Percentiles rank a stretch among this genome's conserved stretches.
Conservation (phyloP, 2,797 vertebrate species). For the Lagodon rhomboides region DNA sequence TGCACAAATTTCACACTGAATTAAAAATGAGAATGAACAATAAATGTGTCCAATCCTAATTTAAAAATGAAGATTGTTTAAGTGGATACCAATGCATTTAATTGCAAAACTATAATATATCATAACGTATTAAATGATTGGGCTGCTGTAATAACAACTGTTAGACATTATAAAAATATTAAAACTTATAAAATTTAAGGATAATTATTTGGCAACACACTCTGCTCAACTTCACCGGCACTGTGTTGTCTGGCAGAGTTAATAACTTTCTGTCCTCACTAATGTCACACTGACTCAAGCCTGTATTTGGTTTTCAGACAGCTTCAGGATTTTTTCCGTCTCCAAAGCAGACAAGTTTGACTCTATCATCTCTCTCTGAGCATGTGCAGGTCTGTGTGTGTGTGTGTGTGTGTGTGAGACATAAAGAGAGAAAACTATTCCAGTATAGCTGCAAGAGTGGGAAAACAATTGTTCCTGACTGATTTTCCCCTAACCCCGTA, state of each 20-base stretch:
- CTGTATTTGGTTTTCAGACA: constrained; percentile 25
- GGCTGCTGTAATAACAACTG: not conserved
- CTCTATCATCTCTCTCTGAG: constrained; percentile 56
- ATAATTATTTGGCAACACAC: constrained; percentile 8
- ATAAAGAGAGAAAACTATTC: constrained; percentile 74
- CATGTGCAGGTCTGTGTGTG: constrained; percentile 16
- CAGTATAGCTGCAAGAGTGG: constrained; percentile 83
- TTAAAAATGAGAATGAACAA: constrained; percentile 2
- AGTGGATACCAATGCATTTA: not conserved
- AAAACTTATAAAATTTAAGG: constrained; percentile 1
- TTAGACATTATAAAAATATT: not conserved
- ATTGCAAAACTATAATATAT: not conserved
- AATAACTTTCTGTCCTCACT: constrained; percentile 30
- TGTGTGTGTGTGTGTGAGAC: constrained; percentile 29
- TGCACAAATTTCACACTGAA: constrained; percentile 10
- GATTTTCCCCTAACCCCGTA: constrained; percentile 87
- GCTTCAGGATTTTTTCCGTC: constrained; percentile 14
- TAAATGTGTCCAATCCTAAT: not conserved
- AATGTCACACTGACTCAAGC: constrained; percentile 26
- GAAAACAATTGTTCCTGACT: constrained; percentile 90
- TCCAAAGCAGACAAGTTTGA: constrained; percentile 47
- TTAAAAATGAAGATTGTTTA: not conserved
- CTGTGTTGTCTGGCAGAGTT: constrained; percentile 24
- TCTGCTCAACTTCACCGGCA: constrained; percentile 17
- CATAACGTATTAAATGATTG: not conserved